Evolutionary conservation across 2,113 vertebrate species (phyloP).

Genomic region (rabbit (Oryctolagus cuniculus)): DNA sequence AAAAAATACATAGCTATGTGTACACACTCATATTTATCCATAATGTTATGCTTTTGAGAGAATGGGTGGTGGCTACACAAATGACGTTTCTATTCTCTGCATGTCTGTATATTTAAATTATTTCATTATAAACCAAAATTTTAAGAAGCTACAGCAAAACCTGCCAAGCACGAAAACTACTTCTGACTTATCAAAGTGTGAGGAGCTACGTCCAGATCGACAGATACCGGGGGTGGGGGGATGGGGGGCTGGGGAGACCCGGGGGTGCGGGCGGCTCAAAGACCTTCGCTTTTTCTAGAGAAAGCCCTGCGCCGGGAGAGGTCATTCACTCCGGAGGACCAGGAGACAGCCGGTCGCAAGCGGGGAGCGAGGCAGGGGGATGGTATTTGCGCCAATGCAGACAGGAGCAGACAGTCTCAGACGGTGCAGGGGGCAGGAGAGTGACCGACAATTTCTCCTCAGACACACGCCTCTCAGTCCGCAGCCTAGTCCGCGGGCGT

Average conservation of each 20-base stretch:
- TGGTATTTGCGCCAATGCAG: slow-evolving; percentile 80
- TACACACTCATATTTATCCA: too few relatives aligned
- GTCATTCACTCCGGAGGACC: slow-evolving; percentile 34
- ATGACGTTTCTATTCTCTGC: slow-evolving; percentile 13
- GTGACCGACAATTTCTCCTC: slow-evolving; percentile 55
- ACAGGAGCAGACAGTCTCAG: slow-evolving; percentile 39
- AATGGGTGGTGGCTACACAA: slow-evolving; percentile 29
- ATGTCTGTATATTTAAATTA: slow-evolving; percentile 9
- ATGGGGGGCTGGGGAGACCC: background rate
- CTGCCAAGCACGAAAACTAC: background rate
- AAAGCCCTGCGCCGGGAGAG: background rate
- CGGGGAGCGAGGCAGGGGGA: slow-evolving; percentile 64
- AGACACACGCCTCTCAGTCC: background rate
- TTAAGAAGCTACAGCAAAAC: slow-evolving; percentile 24
- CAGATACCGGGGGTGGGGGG: background rate
- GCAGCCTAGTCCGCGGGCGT: slow-evolving; percentile 14
- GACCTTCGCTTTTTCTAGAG: background rate
- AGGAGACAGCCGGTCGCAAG: slow-evolving; percentile 34
- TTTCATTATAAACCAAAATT: slow-evolving; percentile 23
- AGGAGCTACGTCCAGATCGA: background rate
- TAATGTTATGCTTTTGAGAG: background rate
- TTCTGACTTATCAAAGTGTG: slow-evolving; percentile 57
- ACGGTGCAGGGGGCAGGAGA: background rate
- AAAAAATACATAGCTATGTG: background rate
- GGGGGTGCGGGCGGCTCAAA: background rate